Base-by-base conservation (phyloP, 2,797 vertebrate genomes). In the Peromyscus aztecus region DNA sequence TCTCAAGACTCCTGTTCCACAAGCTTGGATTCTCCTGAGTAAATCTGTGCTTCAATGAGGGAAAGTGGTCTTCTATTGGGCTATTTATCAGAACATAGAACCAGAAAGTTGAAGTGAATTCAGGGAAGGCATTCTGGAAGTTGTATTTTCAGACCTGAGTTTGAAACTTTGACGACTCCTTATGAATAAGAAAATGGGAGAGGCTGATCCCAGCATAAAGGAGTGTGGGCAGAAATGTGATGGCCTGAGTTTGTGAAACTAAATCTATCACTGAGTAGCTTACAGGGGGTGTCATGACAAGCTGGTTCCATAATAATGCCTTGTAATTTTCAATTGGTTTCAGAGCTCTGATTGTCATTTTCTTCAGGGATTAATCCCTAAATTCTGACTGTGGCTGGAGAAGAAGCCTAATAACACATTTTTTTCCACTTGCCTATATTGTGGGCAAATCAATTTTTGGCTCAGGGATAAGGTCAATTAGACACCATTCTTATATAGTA, bases 61-160 rank as follows among this genome's bases (percentile, higher is more conserved):
- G 17, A 37, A 43, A 40, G 46, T 6, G 8, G 16, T 63, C 76
- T 59, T 52, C 46, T 95, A 9, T 27, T 55, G 23, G 57, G 19
- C 6, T 57, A 6, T 31, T 29, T 91, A 34, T 75, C 75, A 90
- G 57, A 84, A 83, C 55, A 75, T 46, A 27, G n/a, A 82, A 40
- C 8, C n/a, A 27, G 46, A 24, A 94, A 95, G 31, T 80, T 46
- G 6, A 37, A 84, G 73, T 6, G 29, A 94, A 40, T 40, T 84
- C 82, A 92, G 52, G n/a, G 49, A 97, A 96, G 75, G 16, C 4
- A 34, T 89, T 76, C 67, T 94, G n/a, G 49, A 90, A 95, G 34
- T 13, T 10, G 0, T 24, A 7, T 59, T 61, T 17, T 23, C 46
- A 55, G 67, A 91, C 37, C 0, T 95, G 81, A 83, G 14, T 55